Base-by-base conservation (phyloP, 1,140 invertebrate genomes). In the Drosophila varians region DNA sequence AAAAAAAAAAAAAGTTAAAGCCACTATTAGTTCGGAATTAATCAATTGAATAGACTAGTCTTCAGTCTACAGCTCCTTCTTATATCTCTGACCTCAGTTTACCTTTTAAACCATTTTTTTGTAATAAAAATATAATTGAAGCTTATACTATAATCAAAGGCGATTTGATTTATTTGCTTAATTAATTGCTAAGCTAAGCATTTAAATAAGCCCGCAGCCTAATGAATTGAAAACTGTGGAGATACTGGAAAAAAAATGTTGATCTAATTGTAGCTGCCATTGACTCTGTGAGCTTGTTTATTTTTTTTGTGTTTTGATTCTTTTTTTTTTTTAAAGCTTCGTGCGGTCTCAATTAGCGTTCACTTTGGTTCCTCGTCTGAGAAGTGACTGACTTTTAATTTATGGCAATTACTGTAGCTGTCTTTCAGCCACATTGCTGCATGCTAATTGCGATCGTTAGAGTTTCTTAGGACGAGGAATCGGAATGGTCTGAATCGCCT, bases 371-470 rank as follows among this genome's bases (percentile, higher is more conserved):
- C 26, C 45, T 42, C 57, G 7, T 38, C 61, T 61, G 61, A 25
- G 4, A 28, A 65, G 43, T 65, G 64, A 26, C 60, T 53, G 69
- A 61, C 47, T 49, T 84, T 84, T 77, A 86, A 86, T 87, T 86
- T 87, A 87, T 86, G 73, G 57, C 76, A 77, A 77, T 86, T 86
- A 76, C 72, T 38, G 36, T 18, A 48, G 72, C 77, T 72, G 60
- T 82, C 71, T 79, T 52, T 75, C 66, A 66, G 52, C 70, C 46
- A 47, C 72, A 66, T 77, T 61, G 52, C 55, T 83, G 77, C 77
- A 83, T 82, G 68, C 61, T 77, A 82, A 82, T 77, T 82, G 74
- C 55, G 53, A 68, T 73, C 71, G 42, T 36, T 53, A 53, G 46
- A 52, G 64, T 65, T 34, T 66, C 62, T 34, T 66, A 65, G 64